Conservation (phyloP, 2,888 invertebrate species). For the Scotopteryx bipunctaria region DNA sequence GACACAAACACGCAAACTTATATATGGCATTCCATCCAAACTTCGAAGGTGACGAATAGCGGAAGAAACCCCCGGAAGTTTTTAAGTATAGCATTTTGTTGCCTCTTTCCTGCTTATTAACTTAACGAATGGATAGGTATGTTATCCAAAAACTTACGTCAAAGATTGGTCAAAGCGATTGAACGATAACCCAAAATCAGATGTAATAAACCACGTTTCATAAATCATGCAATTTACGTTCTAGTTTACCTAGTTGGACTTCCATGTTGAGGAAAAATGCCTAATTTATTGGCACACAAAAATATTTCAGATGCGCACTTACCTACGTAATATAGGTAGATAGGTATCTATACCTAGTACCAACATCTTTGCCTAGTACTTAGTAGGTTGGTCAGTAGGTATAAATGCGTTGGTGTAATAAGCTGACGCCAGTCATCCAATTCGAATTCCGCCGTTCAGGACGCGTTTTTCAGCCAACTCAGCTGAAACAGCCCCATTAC, state of each 20-base stretch:
- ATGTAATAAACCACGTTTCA: too few relatives aligned
- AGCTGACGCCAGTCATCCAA: constrained; percentile 2
- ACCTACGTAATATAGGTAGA: background rate
- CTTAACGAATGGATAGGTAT: background rate
- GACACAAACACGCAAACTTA: constrained; percentile 16
- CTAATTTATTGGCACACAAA: too few relatives aligned
- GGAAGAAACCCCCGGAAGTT: constrained; percentile 9
- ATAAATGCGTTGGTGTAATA: background rate
- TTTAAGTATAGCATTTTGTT: constrained; percentile 14
- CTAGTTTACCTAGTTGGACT: too few relatives aligned
- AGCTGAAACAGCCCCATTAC: constrained; percentile 55
- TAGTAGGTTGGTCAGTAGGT: background rate
- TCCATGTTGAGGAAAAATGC: too few relatives aligned
- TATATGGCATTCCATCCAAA: constrained; percentile 16
- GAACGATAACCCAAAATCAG: background rate
- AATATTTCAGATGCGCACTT: too few relatives aligned
- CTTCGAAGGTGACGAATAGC: constrained; percentile 22
- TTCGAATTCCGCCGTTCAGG: constrained; percentile 25
- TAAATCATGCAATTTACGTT: too few relatives aligned
- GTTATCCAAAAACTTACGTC: background rate
- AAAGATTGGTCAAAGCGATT: background rate
- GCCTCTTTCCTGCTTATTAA: constrained; percentile 9
- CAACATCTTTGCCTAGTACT: too few relatives aligned
- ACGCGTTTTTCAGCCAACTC: constrained; percentile 37
- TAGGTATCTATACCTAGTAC: too few relatives aligned